phyloP scores from a whole-genome alignment of 1,140 invertebrate species.

The Drosophila rhopaloa region DNA sequence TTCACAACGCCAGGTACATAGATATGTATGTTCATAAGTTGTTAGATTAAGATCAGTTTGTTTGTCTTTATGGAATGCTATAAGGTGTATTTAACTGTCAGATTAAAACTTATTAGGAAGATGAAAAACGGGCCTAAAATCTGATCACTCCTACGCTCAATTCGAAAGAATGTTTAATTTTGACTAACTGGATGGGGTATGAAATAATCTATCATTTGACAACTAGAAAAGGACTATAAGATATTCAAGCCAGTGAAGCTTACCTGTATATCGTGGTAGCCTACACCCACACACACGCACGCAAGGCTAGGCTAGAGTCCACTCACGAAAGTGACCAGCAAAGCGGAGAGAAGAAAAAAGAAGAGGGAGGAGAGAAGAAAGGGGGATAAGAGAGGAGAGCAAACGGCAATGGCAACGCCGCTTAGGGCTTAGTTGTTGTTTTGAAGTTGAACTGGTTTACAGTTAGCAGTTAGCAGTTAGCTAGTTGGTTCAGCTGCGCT shows the following conservation, averaged over 20 bases:
- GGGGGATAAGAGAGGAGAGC: constrained; percentile 11
- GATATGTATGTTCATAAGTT: too few relatives aligned
- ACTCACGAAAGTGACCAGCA: constrained; percentile 75
- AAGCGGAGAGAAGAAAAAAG: constrained; percentile 21
- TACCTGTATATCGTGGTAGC: constrained; percentile 18
- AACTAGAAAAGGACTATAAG: too few relatives aligned
- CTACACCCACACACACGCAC: constrained; percentile 31
- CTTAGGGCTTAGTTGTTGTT: constrained; percentile 68
- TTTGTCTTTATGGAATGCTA: too few relatives aligned
- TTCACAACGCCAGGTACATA: too few relatives aligned
- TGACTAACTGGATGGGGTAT: too few relatives aligned
- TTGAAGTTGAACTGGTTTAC: constrained; percentile 82
- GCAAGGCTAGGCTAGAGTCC: constrained; percentile 44
- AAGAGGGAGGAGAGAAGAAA: not conserved
- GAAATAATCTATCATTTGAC: too few relatives aligned
- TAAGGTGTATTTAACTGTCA: too few relatives aligned
- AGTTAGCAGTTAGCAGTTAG: constrained; percentile 63
- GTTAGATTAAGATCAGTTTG: too few relatives aligned
- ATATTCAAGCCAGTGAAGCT: not conserved
- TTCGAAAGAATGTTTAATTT: too few relatives aligned
- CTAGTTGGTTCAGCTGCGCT: constrained; percentile 7
- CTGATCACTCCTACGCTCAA: too few relatives aligned
- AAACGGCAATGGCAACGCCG: constrained; percentile 44
- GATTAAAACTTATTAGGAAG: too few relatives aligned
- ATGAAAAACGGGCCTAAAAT: too few relatives aligned